These are phyloP conservation scores for Scaptodrosophila lebanonensis DNA, from an alignment of 1,140 invertebrate genomes.

Conservation along the genomic window DNA sequence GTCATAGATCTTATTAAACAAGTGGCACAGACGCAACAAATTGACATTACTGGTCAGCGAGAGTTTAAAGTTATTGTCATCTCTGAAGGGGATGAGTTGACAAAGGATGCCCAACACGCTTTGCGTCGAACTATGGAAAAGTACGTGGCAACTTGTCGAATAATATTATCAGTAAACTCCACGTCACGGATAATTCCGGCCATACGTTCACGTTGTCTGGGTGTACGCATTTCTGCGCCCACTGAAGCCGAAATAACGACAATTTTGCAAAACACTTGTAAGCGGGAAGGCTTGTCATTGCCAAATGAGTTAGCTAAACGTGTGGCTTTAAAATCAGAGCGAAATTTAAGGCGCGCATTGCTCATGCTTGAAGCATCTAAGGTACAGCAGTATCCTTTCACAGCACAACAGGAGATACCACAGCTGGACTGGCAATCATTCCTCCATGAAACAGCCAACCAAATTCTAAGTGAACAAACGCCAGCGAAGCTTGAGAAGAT, in stretches of 20 bases:
- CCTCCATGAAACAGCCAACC: conserved; percentile 90
- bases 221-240: conserved; percentile 93
- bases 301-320: conserved; percentile 87
- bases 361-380: conserved; percentile 96
- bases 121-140: conserved; percentile 99
- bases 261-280: conserved; percentile 86
- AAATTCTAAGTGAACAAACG: conserved; percentile 93
- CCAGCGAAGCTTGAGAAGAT: conserved; percentile 91
- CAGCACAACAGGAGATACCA: conserved; percentile 87
- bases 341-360: conserved; percentile 95
- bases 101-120: conserved; percentile 98
- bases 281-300: conserved; percentile 90
- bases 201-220: conserved; percentile 95
- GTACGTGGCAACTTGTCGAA: conserved; percentile 95
- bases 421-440: conserved; percentile 97
- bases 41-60: conserved; percentile 89
- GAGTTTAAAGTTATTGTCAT: conserved; percentile 98
- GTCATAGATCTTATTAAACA: conserved; percentile 99
- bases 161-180: conserved; percentile 97
- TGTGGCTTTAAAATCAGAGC: conserved; percentile 88
- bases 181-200: conserved; percentile 96
- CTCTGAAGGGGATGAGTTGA: conserved; percentile 96
- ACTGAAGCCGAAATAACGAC: conserved; percentile 85
- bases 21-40: conserved; percentile 96
- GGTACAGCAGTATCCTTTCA: conserved; percentile 94